phyloP scores from a whole-genome alignment of 2,797 vertebrate species.

The Gadopsis marmoratus region DNA sequence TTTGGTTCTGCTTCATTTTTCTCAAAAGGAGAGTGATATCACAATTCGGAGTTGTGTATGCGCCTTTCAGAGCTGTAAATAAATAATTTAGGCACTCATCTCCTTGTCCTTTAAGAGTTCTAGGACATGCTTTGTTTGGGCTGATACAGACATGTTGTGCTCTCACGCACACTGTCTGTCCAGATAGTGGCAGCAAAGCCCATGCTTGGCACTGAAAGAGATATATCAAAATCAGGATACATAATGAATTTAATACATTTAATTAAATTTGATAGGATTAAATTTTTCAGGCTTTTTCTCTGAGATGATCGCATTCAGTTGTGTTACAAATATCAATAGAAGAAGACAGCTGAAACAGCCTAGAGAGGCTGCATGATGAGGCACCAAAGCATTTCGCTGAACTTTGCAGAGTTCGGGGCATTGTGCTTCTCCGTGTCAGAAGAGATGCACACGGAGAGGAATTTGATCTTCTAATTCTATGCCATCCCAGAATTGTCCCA shows the following conservation, averaged over 20 bases:
- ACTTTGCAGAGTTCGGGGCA: slow-evolving; percentile 2
- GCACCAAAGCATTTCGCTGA: background rate
- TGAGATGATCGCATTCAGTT: background rate
- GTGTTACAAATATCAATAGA: background rate
- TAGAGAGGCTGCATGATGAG: background rate
- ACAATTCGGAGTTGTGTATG: slow-evolving; percentile 62
- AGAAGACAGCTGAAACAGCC: background rate
- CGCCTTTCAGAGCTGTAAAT: slow-evolving; percentile 57
- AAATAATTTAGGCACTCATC: slow-evolving; percentile 61
- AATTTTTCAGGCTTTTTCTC: background rate
- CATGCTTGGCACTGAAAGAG: slow-evolving; percentile 6
- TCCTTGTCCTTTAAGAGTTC: slow-evolving; percentile 56
- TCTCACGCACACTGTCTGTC: slow-evolving; percentile 27
- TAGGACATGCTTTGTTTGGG: slow-evolving; percentile 62
- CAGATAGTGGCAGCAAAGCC: slow-evolving; percentile 42
- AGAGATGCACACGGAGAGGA: slow-evolving; percentile 15
- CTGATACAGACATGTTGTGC: slow-evolving; percentile 18
- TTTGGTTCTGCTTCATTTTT: slow-evolving; percentile 48
- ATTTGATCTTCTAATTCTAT: slow-evolving; percentile 39
- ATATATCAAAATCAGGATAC: background rate
- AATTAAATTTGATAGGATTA: background rate
- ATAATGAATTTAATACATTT: background rate
- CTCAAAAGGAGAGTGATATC: slow-evolving; percentile 68
- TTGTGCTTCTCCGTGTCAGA: background rate
- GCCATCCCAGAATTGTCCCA: slow-evolving; percentile 29